Percentiles rank a stretch among this genome's conserved stretches.
phyloP scores from a whole-genome alignment of 1,140 invertebrate genomes.

The Doryteuthis pealeii region DNA sequence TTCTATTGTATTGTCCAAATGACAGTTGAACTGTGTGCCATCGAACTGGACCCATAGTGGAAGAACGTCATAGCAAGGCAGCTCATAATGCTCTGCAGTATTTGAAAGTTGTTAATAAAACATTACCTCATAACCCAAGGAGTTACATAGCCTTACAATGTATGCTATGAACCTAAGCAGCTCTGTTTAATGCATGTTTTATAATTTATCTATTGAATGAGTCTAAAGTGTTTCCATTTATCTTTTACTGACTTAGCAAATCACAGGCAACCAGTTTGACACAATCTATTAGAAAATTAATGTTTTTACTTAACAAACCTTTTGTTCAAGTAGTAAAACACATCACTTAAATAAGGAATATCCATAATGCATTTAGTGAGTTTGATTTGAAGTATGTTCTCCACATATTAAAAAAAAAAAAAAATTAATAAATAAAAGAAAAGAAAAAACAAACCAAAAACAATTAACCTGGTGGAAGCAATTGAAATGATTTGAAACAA shows the following conservation, averaged over 20 bases:
- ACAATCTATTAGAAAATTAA: background rate
- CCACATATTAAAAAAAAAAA: too few relatives aligned
- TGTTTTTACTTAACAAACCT: background rate
- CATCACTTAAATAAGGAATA: too few relatives aligned
- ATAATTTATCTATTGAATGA: background rate
- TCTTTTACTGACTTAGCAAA: background rate
- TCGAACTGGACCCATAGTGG: slow-evolving; percentile 75
- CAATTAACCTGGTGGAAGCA: too few relatives aligned
- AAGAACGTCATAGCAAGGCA: slow-evolving; percentile 82
- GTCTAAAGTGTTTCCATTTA: background rate
- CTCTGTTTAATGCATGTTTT: background rate
- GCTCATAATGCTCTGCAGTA: slow-evolving; percentile 91
- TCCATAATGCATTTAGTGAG: too few relatives aligned
- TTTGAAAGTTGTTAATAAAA: slow-evolving; percentile 89
- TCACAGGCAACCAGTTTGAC: background rate
- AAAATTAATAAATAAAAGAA: too few relatives aligned
- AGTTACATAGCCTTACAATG: slow-evolving; percentile 52
- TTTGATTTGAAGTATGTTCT: too few relatives aligned
- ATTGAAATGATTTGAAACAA: too few relatives aligned
- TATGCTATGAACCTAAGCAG: slow-evolving; percentile 25
- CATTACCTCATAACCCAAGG: slow-evolving; percentile 49
- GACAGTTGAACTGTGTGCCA: slow-evolving; percentile 88
- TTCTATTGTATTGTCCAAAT: slow-evolving; percentile 92
- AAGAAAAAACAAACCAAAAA: too few relatives aligned
- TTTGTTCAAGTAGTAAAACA: too few relatives aligned